phyloP scores from a whole-genome alignment of 2,113 vertebrate species.

The Vireo altiloquus region DNA sequence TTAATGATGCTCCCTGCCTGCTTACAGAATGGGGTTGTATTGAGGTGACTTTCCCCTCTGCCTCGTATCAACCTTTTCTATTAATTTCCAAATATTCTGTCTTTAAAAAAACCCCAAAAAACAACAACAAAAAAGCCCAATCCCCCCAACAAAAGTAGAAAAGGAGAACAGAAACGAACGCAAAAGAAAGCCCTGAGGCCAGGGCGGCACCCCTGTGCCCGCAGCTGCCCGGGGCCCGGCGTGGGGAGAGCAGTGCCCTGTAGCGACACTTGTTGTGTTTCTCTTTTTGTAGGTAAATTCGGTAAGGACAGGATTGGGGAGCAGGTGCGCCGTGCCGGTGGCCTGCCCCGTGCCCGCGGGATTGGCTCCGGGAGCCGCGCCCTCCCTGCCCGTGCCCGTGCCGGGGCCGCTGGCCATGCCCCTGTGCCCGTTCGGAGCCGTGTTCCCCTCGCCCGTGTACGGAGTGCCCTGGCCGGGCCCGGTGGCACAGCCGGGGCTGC shows the following conservation, averaged over 20 bases:
- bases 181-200: background rate
- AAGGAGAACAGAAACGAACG: background rate
- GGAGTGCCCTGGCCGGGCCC: slow-evolving; percentile 75
- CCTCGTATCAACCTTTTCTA: background rate
- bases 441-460: slow-evolving; percentile 72
- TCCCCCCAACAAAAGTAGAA: background rate
- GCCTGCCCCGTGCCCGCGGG: slow-evolving; percentile 75
- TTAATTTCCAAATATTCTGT: background rate
- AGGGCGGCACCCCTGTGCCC: accelerated
- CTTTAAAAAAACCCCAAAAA: background rate
- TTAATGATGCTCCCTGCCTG: background rate
- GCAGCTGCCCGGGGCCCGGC: background rate
- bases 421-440: slow-evolving; percentile 71
- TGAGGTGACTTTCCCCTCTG: background rate
- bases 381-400: slow-evolving; percentile 62
- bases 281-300: slow-evolving; percentile 67
- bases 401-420: no score
- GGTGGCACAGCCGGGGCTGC: slow-evolving; percentile 53
- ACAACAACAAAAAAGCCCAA: accelerated
- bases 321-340: slow-evolving; percentile 69
- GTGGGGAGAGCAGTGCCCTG: accelerated
- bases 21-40: background rate
- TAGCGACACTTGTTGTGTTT: slow-evolving; percentile 37
- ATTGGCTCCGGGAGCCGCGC: slow-evolving; percentile 63
- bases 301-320: slow-evolving; percentile 65